Conservation (phyloP, 2,113 vertebrate species). For the Rhadina sibilatrix region DNA sequence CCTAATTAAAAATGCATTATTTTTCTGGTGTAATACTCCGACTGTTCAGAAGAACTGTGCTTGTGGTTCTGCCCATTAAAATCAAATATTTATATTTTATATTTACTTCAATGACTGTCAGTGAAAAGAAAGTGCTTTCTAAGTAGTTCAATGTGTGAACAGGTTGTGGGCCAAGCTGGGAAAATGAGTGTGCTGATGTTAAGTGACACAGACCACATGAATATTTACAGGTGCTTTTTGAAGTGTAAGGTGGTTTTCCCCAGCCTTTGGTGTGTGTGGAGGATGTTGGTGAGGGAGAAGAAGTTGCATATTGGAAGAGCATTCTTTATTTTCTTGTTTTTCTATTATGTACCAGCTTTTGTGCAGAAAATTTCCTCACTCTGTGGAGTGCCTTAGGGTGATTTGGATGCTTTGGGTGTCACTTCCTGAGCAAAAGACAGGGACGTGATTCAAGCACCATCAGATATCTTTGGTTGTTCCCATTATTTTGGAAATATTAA, state of each 20-base stretch:
- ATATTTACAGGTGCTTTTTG: conserved; percentile 8
- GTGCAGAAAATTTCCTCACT: not conserved
- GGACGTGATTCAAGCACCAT: not conserved
- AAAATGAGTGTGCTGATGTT: not conserved
- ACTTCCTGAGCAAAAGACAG: not conserved
- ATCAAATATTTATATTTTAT: conserved; percentile 31
- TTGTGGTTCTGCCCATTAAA: conserved; percentile 14
- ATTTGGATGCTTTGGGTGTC: not conserved
- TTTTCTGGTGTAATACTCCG: not conserved
- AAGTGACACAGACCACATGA: not conserved
- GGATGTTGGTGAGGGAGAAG: not conserved
- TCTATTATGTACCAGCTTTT: not conserved
- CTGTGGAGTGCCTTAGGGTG: not conserved
- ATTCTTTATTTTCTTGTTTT: not conserved
- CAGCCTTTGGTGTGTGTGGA: not conserved
- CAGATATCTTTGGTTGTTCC: not conserved
- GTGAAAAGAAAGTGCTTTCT: not conserved
- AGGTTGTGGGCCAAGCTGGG: not conserved
- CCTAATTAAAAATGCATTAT: not conserved
- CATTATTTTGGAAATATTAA: not conserved
- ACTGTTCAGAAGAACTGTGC: not conserved
- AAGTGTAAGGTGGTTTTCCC: not conserved
- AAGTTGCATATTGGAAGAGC: not conserved
- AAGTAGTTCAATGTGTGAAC: not conserved
- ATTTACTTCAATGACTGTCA: not conserved